phyloP scores from a whole-genome alignment of 2,888 invertebrate species.

The Tuberolachnus salignus region DNA sequence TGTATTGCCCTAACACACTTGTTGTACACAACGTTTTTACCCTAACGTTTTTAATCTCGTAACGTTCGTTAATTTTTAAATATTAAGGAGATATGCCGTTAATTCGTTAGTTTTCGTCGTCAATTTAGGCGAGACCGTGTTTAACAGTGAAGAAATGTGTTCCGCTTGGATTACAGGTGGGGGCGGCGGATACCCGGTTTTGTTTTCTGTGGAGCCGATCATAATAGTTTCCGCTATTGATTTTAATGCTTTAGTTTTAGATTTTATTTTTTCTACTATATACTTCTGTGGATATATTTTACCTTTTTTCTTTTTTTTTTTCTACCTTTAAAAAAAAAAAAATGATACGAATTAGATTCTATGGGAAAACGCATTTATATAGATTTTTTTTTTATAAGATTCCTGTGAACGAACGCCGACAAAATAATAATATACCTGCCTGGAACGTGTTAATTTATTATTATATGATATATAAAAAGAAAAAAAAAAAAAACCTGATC shows the following conservation, averaged over 20 bases:
- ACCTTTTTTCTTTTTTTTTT: slow-evolving; percentile 1
- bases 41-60: background rate
- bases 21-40: too few relatives aligned
- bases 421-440: background rate
- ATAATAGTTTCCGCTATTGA: slow-evolving; percentile 4
- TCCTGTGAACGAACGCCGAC: background rate
- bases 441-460: background rate
- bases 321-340: background rate
- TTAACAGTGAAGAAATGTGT: background rate
- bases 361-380: background rate
- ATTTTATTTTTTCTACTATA: background rate
- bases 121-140: background rate
- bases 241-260: background rate
- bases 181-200: too few relatives aligned
- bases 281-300: background rate
- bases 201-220: background rate
- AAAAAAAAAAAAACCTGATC: too few relatives aligned
- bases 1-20: too few relatives aligned
- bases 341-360: background rate
- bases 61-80: background rate
- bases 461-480: background rate
- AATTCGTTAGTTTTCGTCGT: slow-evolving; percentile 8
- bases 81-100: background rate
- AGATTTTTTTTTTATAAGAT: background rate
- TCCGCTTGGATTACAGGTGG: background rate